phyloP scores from a whole-genome alignment of 1,140 invertebrate genomes.

The Heliconius hermathena region DNA sequence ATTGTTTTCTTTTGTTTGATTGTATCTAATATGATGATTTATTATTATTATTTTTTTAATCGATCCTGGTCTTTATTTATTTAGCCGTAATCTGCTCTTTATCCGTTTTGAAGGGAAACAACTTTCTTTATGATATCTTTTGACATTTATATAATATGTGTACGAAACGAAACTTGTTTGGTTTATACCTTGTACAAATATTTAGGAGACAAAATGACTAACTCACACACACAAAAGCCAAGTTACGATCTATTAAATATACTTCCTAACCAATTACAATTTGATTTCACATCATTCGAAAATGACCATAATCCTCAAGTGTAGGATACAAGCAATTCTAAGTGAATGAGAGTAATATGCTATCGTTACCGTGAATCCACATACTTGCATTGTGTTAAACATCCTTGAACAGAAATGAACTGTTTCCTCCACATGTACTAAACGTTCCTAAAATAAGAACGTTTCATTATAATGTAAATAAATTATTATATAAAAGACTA shows the following conservation, averaged over 20 bases:
- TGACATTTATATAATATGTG: no score
- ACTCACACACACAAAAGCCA: no score
- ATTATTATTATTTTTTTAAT: no score
- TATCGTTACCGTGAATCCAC: slow-evolving; percentile 32
- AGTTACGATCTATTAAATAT: background rate
- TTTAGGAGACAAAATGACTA: no score
- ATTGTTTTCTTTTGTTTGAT: no score
- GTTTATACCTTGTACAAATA: no score
- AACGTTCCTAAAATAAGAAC: slow-evolving; percentile 16
- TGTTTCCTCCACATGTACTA: slow-evolving; percentile 28
- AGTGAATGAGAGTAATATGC: slow-evolving; percentile 23
- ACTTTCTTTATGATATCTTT: no score
- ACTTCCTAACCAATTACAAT: background rate
- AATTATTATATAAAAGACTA: background rate
- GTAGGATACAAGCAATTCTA: slow-evolving; percentile 39
- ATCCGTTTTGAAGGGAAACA: no score
- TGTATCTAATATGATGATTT: no score
- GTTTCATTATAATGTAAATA: background rate
- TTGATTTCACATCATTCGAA: background rate
- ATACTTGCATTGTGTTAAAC: slow-evolving; percentile 39
- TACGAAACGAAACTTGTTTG: no score
- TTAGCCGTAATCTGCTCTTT: no score
- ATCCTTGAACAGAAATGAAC: slow-evolving; percentile 40
- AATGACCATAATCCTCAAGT: slow-evolving; percentile 10
- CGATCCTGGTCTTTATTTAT: no score